Evolutionary conservation across 2,888 invertebrate species (phyloP), one percentile per base, ranked within the genome.

Genomic region (Marronus borbonicus): DNA sequence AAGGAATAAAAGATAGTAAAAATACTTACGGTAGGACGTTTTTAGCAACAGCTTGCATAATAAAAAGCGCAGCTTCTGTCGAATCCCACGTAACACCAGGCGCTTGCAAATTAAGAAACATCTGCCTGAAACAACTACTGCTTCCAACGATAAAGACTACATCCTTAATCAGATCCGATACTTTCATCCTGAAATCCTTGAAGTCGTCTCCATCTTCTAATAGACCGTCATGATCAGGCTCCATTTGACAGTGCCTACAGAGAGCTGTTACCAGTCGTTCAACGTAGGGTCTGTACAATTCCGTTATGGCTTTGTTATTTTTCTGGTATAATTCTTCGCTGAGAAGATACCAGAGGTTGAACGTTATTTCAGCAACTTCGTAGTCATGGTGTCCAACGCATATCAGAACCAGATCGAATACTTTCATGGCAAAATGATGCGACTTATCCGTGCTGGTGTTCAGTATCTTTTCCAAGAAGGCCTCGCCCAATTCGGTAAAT

Each of bases 311-410:
- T 83, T 95, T 94, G 84, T 93, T 94, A 86, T 97, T 95, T 82
- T 94, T 93, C 84, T 96, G 95, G 88, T 98, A 99, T 3, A 99
- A 90, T 85, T 96, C 95, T 89, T 99, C 99, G 3, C 98, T 98
- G 50, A 99, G 89, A 36, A 96, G 93, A 89, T 97, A 98, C 99
- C 99, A 99, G 79, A 98, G 91, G 88, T 97, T 96, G 87, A 99
- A 99, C 1, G 99, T 98, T 83, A 98, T 96, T 86, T 94, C 93
- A 49, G 93, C 93, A 84, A 98, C 97, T 92, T 98, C 98, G 89
- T 98, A 99, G 88, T 99, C 98, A 89, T 98, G 98, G 90, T 99
- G 98, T 0, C 97, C 97, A 10, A 97, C 96, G 89, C 98, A 98
- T 52, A 95, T 93, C 66, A 99, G 90, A 10, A 98, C 94, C 82